Percentiles rank a stretch among this genome's conserved stretches.
Evolutionary conservation across 2,797 vertebrate genomes (phyloP).

Genomic region (Loris lydekkerianus): DNA sequence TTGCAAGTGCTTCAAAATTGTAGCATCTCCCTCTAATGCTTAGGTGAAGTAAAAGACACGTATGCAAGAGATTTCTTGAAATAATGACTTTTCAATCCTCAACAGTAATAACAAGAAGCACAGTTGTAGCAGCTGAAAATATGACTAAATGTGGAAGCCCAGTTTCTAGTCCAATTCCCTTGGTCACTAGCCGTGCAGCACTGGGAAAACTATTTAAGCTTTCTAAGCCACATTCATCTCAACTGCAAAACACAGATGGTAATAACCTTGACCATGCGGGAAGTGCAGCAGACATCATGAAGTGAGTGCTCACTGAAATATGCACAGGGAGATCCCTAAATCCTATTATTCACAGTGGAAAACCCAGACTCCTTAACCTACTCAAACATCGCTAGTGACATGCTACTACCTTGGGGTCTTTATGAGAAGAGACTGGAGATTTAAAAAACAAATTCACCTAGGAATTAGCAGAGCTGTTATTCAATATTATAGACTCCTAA

Average conservation of each 20-base stretch:
- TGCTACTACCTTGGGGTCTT: too few relatives aligned
- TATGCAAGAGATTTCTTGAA: constrained; percentile 5
- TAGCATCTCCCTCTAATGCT: not conserved
- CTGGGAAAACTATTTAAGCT: not conserved
- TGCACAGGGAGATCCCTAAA: not conserved
- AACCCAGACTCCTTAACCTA: too few relatives aligned
- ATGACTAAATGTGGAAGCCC: not conserved
- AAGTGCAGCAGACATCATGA: not conserved
- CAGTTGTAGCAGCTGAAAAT: not conserved
- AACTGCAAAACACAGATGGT: not conserved
- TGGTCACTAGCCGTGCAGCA: not conserved
- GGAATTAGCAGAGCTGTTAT: too few relatives aligned
- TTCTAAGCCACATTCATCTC: not conserved
- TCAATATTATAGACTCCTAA: too few relatives aligned
- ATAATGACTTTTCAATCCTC: not conserved
- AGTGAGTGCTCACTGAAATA: not conserved
- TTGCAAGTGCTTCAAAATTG: not conserved
- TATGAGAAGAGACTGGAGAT: too few relatives aligned
- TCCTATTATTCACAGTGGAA: too few relatives aligned
- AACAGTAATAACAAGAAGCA: not conserved
- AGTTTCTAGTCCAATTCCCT: not conserved
- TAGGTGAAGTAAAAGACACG: not conserved
- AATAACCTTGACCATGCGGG: too few relatives aligned
- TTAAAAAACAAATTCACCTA: too few relatives aligned
- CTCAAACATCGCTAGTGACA: too few relatives aligned